Conservation (phyloP, 2,113 vertebrate genomes). For the Prochilodus magdalenae region DNA sequence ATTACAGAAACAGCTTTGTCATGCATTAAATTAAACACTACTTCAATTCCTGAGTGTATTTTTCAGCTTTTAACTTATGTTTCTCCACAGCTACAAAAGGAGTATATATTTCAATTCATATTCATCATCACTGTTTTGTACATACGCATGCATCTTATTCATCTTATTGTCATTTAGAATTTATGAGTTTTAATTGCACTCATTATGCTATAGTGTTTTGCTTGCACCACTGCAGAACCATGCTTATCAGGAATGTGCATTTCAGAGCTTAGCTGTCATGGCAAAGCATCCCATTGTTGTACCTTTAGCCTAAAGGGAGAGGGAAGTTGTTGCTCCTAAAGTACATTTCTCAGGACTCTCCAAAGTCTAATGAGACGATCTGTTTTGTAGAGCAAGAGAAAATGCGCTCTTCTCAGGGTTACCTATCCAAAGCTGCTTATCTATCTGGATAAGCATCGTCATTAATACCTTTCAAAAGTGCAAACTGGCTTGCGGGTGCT, state of each 20-base stretch:
- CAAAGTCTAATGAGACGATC: constrained; percentile 70
- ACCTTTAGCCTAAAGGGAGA: constrained; percentile 28
- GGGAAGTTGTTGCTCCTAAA: constrained; percentile 54
- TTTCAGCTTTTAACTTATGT: constrained; percentile 19
- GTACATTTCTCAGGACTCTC: constrained; percentile 55
- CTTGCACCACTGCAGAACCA: neutral
- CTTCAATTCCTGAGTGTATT: neutral
- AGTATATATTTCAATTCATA: constrained; percentile 6
- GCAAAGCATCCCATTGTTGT: constrained; percentile 10
- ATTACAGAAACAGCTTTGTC: constrained; percentile 35
- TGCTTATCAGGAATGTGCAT: neutral
- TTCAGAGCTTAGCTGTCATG: neutral
- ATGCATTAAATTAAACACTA: constrained; percentile 28
- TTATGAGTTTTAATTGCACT: neutral
- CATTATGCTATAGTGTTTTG: neutral
- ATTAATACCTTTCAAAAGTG: constrained; percentile 65
- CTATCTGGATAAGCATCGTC: constrained; percentile 48
- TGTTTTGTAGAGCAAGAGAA: constrained; percentile 65
- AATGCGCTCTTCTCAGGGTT: constrained; percentile 65
- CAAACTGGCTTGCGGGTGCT: constrained; percentile 45
- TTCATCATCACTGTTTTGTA: neutral
- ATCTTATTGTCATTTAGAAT: neutral
- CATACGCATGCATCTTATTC: neutral
- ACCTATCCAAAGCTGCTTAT: constrained; percentile 63
- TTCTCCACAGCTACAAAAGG: neutral